phyloP scores from a whole-genome alignment of 2,888 invertebrate genomes.

The Cryptocheilus praepositus region DNA sequence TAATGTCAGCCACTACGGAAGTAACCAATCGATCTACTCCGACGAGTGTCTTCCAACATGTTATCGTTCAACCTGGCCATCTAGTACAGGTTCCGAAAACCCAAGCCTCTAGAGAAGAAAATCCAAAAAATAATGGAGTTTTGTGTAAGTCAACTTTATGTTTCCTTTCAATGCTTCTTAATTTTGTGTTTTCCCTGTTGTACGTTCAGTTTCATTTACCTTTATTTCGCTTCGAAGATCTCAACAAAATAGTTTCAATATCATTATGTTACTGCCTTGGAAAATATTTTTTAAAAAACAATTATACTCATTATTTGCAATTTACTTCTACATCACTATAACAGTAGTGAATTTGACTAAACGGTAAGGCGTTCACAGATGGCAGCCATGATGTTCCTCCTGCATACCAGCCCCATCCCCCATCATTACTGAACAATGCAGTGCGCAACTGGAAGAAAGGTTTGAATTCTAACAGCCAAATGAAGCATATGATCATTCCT shows the following conservation, averaged over 20 bases:
- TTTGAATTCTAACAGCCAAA: conserved; percentile 64
- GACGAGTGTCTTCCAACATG: conserved; percentile 78
- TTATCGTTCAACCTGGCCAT: conserved; percentile 89
- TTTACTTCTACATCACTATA: conserved; percentile 29
- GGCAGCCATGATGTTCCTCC: conserved; percentile 71
- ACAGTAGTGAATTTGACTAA: conserved; percentile 66
- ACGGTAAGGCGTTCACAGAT: conserved; percentile 72
- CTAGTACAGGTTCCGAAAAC: conserved; percentile 80
- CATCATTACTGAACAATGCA: conserved; percentile 70
- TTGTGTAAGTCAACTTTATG: conserved; percentile 63
- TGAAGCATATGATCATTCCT: conserved; percentile 37
- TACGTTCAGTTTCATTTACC: neutral
- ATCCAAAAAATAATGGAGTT: conserved; percentile 68
- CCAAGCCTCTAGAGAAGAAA: conserved; percentile 65
- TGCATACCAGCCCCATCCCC: conserved; percentile 71
- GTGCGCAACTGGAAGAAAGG: conserved; percentile 73
- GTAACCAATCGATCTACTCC: conserved; percentile 65
- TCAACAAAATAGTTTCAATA: neutral
- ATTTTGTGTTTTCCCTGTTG: neutral
- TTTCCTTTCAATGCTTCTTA: neutral
- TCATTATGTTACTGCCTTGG: neutral
- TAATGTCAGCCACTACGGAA: conserved; percentile 67
- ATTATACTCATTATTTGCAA: conserved; percentile 10
- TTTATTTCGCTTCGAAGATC: neutral
- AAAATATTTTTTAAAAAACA: neutral